Evolutionary conservation across 2,113 vertebrate genomes (phyloP).

Genomic region (Ochotona curzoniae): DNA sequence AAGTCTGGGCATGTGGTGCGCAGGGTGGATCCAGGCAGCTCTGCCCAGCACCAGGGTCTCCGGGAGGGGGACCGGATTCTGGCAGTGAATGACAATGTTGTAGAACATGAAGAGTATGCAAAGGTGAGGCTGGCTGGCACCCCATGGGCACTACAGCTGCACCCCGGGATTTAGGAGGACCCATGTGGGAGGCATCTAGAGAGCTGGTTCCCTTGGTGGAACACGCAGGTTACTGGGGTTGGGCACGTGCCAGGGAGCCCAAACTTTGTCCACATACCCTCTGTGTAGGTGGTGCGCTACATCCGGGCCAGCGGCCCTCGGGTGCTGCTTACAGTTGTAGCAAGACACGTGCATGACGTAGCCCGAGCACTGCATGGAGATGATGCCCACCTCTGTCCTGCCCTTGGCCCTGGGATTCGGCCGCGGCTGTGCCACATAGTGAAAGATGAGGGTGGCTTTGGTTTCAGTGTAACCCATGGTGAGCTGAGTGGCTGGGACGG

Average conservation of each 20-base stretch:
- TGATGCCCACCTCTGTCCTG: conserved; percentile 72
- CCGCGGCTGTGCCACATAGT: conserved; percentile 90
- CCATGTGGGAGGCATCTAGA: not conserved
- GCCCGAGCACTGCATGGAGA: conserved; percentile 78
- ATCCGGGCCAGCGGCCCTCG: conserved; percentile 91
- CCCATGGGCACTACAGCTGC: too few species aligned
- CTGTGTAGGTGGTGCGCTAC: conserved; percentile 89
- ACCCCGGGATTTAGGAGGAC: not conserved
- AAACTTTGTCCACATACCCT: accelerated
- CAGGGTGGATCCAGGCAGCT: conserved; percentile 84
- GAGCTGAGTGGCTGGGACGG: not conserved
- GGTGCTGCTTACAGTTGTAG: conserved; percentile 89
- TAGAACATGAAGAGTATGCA: conserved; percentile 86
- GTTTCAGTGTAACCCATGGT: conserved; percentile 86
- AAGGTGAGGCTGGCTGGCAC: conserved; percentile 84
- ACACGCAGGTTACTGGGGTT: not conserved
- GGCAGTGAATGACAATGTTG: conserved; percentile 89
- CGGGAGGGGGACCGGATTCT: conserved; percentile 91
- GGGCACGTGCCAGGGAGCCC: not conserved
- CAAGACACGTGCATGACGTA: conserved; percentile 79
- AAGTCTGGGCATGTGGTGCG: conserved; percentile 88
- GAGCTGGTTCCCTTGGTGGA: not conserved
- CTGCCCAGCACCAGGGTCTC: conserved; percentile 90
- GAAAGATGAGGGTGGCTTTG: conserved; percentile 87
- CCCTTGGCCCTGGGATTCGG: conserved; percentile 72